Evolutionary conservation across 2,888 invertebrate species (phyloP).

Genomic region (Steinernema carpocapsae): DNA sequence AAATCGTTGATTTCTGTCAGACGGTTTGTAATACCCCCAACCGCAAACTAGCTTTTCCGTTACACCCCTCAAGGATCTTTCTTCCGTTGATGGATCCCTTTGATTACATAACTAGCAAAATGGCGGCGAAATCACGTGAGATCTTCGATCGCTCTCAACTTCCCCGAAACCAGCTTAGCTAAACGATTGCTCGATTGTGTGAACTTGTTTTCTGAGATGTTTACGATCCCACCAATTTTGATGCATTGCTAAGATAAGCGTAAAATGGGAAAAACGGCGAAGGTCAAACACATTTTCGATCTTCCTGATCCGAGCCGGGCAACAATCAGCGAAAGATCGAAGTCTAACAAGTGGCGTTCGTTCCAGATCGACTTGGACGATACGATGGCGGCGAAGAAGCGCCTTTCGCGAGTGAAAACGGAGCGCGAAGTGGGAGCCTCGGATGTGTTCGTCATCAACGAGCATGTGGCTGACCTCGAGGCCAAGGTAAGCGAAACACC

Average conservation of each 20-base stretch:
- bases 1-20: too few species aligned
- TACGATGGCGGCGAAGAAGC: constrained; percentile 62
- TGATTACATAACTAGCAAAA: too few species aligned
- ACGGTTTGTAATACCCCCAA: too few species aligned
- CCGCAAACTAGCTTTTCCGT: too few species aligned
- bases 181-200: neutral
- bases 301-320: neutral
- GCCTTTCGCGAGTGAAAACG: constrained; percentile 57
- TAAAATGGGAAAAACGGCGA: neutral
- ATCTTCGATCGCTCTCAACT: neutral
- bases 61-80: too few species aligned
- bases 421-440: constrained; percentile 55
- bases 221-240: neutral
- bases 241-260: constrained; percentile 11
- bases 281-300: neutral
- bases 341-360: neutral
- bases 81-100: too few species aligned
- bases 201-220: neutral
- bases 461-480: constrained; percentile 52
- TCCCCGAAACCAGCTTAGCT: neutral
- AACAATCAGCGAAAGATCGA: neutral
- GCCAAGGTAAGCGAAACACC: constrained; percentile 58
- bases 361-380: constrained; percentile 62
- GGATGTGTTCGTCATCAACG: constrained; percentile 60
- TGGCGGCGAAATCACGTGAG: too few species aligned